Percentiles rank a stretch among this genome's conserved stretches.
Conservation (phyloP, 2,888 invertebrate genomes). For the Torymus texanus region DNA sequence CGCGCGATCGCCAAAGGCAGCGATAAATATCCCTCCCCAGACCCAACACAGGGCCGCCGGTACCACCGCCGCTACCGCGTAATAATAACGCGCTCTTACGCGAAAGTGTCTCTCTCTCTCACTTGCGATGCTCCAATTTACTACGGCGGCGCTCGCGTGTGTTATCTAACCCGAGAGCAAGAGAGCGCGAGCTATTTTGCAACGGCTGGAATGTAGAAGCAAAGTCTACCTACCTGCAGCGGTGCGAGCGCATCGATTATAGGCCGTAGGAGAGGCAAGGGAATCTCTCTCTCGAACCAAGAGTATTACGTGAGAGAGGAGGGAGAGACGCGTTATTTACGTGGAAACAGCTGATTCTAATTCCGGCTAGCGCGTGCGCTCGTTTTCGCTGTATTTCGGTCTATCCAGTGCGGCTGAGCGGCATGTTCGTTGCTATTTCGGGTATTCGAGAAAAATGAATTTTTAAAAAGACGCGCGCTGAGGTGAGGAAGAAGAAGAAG, state of each 20-base stretch:
- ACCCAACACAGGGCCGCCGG: not conserved
- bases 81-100: constrained; percentile 39
- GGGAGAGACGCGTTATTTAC: constrained; percentile 55
- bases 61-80: not conserved
- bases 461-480: constrained; percentile 1
- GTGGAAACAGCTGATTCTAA: constrained; percentile 63
- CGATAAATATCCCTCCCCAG: constrained; percentile 31
- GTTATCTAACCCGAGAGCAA: constrained; percentile 50
- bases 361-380: constrained; percentile 54
- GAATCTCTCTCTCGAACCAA: not conserved
- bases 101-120: constrained; percentile 20
- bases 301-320: constrained; percentile 22
- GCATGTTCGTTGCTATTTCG: constrained; percentile 41
- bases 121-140: constrained; percentile 49
- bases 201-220: constrained; percentile 36
- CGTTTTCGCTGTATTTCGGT: constrained; percentile 58
- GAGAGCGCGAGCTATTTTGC: constrained; percentile 25
- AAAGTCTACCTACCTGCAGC: constrained; percentile 33
- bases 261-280: constrained; percentile 19
- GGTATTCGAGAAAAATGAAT: constrained; percentile 38
- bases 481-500: too few relatives aligned
- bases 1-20: not conserved
- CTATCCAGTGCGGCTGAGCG: not conserved
- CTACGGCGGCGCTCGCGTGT: not conserved
- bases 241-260: constrained; percentile 50